Percentiles rank a stretch among this genome's conserved stretches.
phyloP scores from a whole-genome alignment of 2,888 invertebrate species.

The Argyresthia goedartella region DNA sequence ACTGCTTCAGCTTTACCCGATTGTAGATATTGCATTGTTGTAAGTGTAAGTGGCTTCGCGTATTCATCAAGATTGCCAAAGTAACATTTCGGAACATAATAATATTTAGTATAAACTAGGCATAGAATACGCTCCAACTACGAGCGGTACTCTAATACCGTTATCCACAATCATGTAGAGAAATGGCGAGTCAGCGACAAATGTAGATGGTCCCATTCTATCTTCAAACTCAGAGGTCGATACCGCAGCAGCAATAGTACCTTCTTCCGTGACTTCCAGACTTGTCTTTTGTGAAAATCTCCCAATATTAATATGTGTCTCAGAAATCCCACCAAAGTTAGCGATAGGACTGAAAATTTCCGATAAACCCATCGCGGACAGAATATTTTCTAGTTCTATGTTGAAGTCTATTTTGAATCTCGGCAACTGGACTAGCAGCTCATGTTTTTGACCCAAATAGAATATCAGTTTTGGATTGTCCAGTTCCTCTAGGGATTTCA shows the following conservation, averaged over 20 bases:
- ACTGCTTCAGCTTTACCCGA: too few relatives aligned
- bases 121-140: constrained; percentile 50
- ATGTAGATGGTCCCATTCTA: constrained; percentile 20
- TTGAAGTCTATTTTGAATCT: constrained; percentile 61
- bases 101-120: constrained; percentile 18
- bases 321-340: constrained; percentile 30
- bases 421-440: constrained; percentile 67
- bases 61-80: too few relatives aligned
- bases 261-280: constrained; percentile 50
- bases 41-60: too few relatives aligned
- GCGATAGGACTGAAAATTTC: constrained; percentile 36
- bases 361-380: constrained; percentile 34
- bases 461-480: neutral
- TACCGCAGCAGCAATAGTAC: constrained; percentile 34
- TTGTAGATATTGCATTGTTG: too few relatives aligned
- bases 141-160: constrained; percentile 31
- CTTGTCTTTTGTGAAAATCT: constrained; percentile 50
- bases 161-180: constrained; percentile 53
- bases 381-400: constrained; percentile 42
- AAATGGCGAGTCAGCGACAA: constrained; percentile 43
- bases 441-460: constrained; percentile 14
- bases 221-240: constrained; percentile 24
- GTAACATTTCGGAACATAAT: too few relatives aligned
- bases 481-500: constrained; percentile 40
- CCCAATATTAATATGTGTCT: constrained; percentile 26